Evolutionary conservation across 2,888 invertebrate genomes (phyloP).

Genomic region (Idaea straminata): DNA sequence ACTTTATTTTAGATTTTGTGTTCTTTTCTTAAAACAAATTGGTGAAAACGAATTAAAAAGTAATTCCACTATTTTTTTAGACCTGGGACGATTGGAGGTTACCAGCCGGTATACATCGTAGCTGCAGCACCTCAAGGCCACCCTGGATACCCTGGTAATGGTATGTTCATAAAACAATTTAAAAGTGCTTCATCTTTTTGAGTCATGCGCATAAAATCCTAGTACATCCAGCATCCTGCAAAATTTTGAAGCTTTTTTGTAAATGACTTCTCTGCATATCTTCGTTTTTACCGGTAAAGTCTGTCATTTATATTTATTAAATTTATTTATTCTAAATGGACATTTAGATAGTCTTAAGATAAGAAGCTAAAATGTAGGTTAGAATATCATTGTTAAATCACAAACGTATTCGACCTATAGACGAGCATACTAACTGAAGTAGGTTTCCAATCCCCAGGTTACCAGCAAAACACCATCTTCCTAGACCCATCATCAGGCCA

Average conservation of each 20-base stretch:
- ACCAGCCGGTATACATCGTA: conserved; percentile 70
- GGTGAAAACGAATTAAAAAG: background rate
- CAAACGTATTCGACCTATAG: too few species aligned
- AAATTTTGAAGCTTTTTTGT: too few species aligned
- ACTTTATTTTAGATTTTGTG: background rate
- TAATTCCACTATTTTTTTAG: conserved; percentile 36
- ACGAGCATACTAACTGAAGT: background rate
- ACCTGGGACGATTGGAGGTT: conserved; percentile 67
- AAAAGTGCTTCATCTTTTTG: too few species aligned
- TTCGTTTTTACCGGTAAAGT: too few species aligned
- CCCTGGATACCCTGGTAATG: conserved; percentile 36
- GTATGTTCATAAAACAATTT: conserved; percentile 26
- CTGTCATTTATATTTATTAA: too few species aligned
- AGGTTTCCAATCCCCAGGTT: conserved; percentile 39
- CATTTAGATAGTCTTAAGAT: too few species aligned
- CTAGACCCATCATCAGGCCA: conserved; percentile 56
- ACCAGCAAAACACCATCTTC: conserved; percentile 61
- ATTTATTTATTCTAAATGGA: too few species aligned
- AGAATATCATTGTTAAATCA: too few species aligned
- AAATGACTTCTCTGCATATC: too few species aligned
- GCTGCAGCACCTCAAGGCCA: conserved; percentile 64
- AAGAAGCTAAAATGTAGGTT: too few species aligned
- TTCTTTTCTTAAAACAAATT: background rate
- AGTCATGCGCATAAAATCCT: too few species aligned
- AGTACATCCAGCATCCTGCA: too few species aligned